Evolutionary conservation across 2,113 vertebrate species (phyloP), one percentile per base, ranked within the genome.

Genomic region (Xyrauchen texanus): DNA sequence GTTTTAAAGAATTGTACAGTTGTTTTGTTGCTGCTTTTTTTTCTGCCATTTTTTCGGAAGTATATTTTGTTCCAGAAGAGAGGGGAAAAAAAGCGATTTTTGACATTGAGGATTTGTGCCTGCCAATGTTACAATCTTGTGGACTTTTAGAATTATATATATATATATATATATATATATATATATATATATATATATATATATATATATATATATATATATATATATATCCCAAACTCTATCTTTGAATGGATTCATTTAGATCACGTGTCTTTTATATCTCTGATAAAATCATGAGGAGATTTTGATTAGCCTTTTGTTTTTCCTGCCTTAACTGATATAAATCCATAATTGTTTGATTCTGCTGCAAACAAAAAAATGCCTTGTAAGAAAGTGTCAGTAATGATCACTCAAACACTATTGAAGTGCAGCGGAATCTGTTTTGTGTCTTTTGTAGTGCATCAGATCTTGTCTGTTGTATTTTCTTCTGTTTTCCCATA

Each of bases 1-100:
- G 91, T 98, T 99, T 98, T 98, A 97, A 98, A 98, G 94, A 94
- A 95, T 94, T 99, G 98, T 99, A 98, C 96, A 98, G 97, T 94
- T 94, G 90, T 86, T 83, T 87, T 89, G 84, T 78, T 88, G 84
- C 80, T 34, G 21, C 21, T 34, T 34, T 34, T 34, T 94, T 89
- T 92, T 78, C 75, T 82, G 78, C 74, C 78, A 16, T 74, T 83
- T 88, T 86, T 82, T 86, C n/a, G 78, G 81, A 81, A 87, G 68
- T 68, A 76, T 83, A 82, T 79, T 83, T 83, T 79, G 86, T 84
- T 87, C 88, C 85, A 86, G 79, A 83, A 81, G 68, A 85, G 82
- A 84, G 71, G 71, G 70, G 84, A 77, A 86, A 84, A 82, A 84
- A 89, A 89, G 85, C 87, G 89, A 90, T 85, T 84, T 82, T 80